Evolutionary conservation across 2,888 invertebrate genomes (phyloP), one percentile per base, ranked within the genome.

Genomic region (Ormyrus rosae): DNA sequence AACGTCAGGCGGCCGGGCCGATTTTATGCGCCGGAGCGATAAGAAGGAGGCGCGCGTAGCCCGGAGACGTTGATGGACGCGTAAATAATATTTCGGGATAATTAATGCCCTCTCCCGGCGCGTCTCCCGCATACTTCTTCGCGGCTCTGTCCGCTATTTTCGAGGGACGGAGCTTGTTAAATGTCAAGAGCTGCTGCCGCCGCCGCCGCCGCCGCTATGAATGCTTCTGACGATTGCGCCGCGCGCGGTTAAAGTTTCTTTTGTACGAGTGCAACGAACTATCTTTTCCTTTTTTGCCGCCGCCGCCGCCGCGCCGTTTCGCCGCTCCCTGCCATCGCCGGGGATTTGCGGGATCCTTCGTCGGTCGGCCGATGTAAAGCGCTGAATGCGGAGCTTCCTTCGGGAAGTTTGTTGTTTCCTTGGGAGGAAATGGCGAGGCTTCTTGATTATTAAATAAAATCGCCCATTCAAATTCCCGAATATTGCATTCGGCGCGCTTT

Each of bases 81-180:
- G 65, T 73, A 76, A 82, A 80, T 82, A 80, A 82, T 80, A 82
- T 82, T 82, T 77, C 78, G 78, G 70, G 72, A 78, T 81, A 81
- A 81, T 81, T 81, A 81, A 81, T 70, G 78, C 61, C 72, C 68
- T 71, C 58, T n/a, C 50, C 13, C 58, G 56, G 11, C 13, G 63
- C 53, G 10, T 7, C 53, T 10, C 46, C 48, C n/a, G 51, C 55
- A 10, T 56, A 56, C 53, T 63, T 13, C 63, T 63, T 13, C 53
- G 45, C 46, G 8, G 45, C 60, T 55, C n/a, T 19, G 68, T 34
- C n/a, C 10, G 19, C 45, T 10, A 45, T 13, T 51, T 19, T 19
- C 9, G 13, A 19, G 50, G 63, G 10, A 6, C 5, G 69, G 34
- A 8, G 68, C 75, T 76, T 76, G 77, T 71, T 78, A 71, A 78